Conservation (phyloP, 2,797 vertebrate genomes). For the Eidolon dupreanum region DNA sequence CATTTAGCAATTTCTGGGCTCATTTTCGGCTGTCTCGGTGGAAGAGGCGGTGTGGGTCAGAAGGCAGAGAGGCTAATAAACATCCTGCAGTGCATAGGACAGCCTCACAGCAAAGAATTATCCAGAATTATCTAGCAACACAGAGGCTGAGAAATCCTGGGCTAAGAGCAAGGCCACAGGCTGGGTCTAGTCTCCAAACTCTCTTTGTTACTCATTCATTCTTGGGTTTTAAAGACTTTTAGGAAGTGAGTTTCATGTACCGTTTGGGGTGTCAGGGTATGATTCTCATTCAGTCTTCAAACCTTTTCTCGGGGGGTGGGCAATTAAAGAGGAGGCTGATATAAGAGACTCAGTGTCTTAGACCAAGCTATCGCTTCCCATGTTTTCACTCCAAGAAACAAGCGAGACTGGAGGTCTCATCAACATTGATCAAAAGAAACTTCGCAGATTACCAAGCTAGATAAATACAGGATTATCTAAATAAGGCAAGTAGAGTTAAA, state of each 20-base stretch:
- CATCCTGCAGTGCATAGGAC: fast-evolving
- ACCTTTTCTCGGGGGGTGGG: too few species aligned
- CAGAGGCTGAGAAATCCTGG: fast-evolving
- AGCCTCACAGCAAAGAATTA: not conserved
- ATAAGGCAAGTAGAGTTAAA: not conserved
- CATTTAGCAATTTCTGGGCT: not conserved
- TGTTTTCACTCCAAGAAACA: not conserved
- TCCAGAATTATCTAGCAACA: not conserved
- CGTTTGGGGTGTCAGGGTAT: not conserved
- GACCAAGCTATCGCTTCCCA: not conserved
- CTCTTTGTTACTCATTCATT: not conserved
- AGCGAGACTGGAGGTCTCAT: not conserved
- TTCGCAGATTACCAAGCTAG: not conserved
- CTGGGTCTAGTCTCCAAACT: not conserved
- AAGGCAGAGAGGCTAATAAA: not conserved
- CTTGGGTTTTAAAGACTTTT: not conserved
- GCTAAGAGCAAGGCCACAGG: not conserved
- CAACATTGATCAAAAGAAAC: not conserved
- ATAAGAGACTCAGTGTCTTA: too few species aligned
- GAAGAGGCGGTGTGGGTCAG: not conserved
- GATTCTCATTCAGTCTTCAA: not conserved
- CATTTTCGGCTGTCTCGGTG: not conserved
- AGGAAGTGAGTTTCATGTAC: not conserved
- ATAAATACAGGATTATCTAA: not conserved
- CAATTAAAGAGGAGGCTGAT: not conserved